A percentile compares a stretch with the other conserved stretches of the same genome.
These are phyloP conservation scores for Falco biarmicus DNA, from an alignment of 2,797 vertebrate species.

Conservation along the genomic window DNA sequence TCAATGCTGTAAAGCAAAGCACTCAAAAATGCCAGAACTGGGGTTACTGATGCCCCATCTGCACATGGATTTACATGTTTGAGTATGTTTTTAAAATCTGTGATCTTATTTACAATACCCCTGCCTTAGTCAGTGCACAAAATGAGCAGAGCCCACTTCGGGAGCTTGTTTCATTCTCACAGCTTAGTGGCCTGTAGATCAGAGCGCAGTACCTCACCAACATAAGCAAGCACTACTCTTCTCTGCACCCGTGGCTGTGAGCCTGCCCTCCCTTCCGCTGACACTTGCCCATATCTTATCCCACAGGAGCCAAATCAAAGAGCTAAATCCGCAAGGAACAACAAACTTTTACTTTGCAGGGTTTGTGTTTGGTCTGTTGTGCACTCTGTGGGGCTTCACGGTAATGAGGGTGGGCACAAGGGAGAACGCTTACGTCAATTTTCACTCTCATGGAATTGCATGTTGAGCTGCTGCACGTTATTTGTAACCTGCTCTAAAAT, in stretches of 20 bases:
- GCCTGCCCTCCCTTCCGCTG: background rate
- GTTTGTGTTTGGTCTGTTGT: background rate
- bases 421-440: background rate
- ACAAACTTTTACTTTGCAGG: background rate
- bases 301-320: background rate
- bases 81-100: background rate
- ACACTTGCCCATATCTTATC: background rate
- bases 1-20: background rate
- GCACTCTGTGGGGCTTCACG: background rate
- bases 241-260: background rate
- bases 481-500: background rate
- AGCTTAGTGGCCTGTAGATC: background rate
- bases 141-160: background rate
- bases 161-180: background rate
- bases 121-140: background rate
- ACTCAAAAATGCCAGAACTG: background rate
- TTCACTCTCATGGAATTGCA: background rate
- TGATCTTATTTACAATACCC: background rate
- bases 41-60: background rate
- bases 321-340: background rate
- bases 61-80: background rate
- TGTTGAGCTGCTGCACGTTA: background rate
- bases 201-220: background rate
- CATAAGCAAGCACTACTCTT: background rate
- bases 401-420: background rate